Conservation (phyloP, 2,113 vertebrate species). For the Arothron firmamentum region DNA sequence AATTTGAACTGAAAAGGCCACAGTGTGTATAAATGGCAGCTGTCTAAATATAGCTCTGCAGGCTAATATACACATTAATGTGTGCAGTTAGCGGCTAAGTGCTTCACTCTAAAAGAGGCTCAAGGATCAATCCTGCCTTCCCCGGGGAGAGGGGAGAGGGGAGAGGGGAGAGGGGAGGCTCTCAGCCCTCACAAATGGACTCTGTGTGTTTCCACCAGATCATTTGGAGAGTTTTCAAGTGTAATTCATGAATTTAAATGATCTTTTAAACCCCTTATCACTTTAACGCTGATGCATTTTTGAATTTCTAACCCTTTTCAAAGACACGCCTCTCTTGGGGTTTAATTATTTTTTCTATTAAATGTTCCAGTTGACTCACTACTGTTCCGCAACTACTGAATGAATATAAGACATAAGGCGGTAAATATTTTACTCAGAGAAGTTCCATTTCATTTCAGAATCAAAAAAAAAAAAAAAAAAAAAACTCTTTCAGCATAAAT, state of each 20-base stretch:
- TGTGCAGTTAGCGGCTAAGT: neutral
- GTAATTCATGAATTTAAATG: conserved; percentile 41
- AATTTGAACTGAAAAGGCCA: neutral
- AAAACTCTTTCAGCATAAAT: conserved; percentile 4
- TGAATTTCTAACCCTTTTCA: too few species aligned
- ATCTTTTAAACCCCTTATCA: conserved; percentile 22
- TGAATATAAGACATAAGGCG: too few species aligned
- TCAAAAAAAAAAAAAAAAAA: too few species aligned
- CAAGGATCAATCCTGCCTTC: conserved; percentile 43
- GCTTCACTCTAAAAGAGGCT: conserved; percentile 29
- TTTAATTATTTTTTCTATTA: too few species aligned
- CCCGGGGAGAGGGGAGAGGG: conserved; percentile 9
- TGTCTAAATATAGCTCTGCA: neutral
- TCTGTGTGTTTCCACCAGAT: conserved; percentile 34
- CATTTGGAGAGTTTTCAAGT: conserved; percentile 34
- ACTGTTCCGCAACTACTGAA: too few species aligned
- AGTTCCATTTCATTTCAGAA: too few species aligned
- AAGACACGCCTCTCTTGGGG: too few species aligned
- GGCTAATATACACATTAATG: conserved; percentile 3
- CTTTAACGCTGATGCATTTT: neutral
- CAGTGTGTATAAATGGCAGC: neutral
- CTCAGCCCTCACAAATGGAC: conserved; percentile 47
- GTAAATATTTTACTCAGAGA: too few species aligned
- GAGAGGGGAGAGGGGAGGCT: conserved; percentile 5
- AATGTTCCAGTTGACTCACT: too few species aligned